These are phyloP conservation scores for Oncorhynchus mykiss DNA, from an alignment of 2,113 vertebrate species.

Conservation along the genomic window DNA sequence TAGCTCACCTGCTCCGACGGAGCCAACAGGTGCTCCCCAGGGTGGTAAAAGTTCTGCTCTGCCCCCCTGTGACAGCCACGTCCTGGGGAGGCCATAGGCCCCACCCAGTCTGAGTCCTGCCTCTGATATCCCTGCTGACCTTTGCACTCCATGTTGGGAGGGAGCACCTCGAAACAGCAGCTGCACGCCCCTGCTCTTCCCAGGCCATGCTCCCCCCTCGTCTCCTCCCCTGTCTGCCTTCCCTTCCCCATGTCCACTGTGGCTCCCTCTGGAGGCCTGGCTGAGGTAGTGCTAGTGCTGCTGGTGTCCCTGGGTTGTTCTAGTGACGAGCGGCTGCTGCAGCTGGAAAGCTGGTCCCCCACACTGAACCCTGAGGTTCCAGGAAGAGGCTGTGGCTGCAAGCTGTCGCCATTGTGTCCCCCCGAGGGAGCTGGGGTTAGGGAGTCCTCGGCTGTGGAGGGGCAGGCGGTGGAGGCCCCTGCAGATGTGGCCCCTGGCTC, in stretches of 20 bases:
- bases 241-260: conserved; percentile 58
- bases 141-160: conserved; percentile 58
- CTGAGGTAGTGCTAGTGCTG: conserved; percentile 86
- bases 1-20: conserved; percentile 81
- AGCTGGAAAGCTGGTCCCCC: conserved; percentile 90
- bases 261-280: conserved; percentile 76
- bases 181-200: conserved; percentile 70
- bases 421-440: conserved; percentile 63
- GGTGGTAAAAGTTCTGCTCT: conserved; percentile 78
- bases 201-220: conserved; percentile 55
- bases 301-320: conserved; percentile 82
- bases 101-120: conserved; percentile 63
- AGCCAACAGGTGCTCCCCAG: conserved; percentile 77
- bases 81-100: conserved; percentile 62
- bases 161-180: conserved; percentile 85
- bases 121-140: conserved; percentile 39
- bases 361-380: conserved; percentile 72
- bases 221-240: conserved; percentile 71
- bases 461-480: conserved; percentile 53
- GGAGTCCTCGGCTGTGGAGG: conserved; percentile 67
- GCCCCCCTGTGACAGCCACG: conserved; percentile 65
- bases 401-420: conserved; percentile 75
- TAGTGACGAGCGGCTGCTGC: conserved; percentile 90
- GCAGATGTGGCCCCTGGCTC: conserved; percentile 49
- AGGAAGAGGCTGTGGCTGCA: conserved; percentile 83